Evolutionary conservation across 2,888 invertebrate species (phyloP).

Genomic region (Microctonus brassicae): DNA sequence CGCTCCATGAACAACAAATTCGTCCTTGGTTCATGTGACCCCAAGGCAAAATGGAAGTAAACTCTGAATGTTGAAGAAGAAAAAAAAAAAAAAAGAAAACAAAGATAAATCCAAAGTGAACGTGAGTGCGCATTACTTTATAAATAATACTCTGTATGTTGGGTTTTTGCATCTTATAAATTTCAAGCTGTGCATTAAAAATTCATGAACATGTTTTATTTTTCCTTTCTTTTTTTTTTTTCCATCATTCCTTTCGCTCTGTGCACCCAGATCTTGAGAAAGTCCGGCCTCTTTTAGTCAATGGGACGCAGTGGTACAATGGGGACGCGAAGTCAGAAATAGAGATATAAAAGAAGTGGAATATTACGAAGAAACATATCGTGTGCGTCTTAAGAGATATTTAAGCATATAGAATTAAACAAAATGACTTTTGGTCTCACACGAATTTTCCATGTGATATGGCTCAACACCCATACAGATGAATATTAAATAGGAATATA

Average conservation of each 20-base stretch:
- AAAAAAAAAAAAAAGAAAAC: neutral
- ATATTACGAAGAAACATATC: neutral
- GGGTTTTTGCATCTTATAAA: slow-evolving; percentile 5
- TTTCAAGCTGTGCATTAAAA: slow-evolving; percentile 34
- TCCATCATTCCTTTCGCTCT: slow-evolving; percentile 19
- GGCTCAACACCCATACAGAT: neutral
- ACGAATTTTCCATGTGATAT: neutral
- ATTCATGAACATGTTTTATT: slow-evolving; percentile 26
- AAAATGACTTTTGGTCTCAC: neutral
- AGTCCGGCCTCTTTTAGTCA: slow-evolving; percentile 18
- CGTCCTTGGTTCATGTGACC: slow-evolving; percentile 14
- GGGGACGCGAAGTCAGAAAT: slow-evolving; percentile 19
- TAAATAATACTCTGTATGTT: no score
- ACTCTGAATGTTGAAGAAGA: neutral
- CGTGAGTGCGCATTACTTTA: slow-evolving; percentile 17
- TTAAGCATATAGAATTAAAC: neutral
- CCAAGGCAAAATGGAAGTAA: slow-evolving; percentile 5
- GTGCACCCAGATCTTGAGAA: slow-evolving; percentile 3
- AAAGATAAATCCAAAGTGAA: neutral
- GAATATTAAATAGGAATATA: neutral
- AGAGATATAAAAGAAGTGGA: slow-evolving; percentile 12
- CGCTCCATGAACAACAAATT: slow-evolving; percentile 5
- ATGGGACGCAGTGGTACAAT: slow-evolving; percentile 21
- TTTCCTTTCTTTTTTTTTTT: slow-evolving; percentile 25
- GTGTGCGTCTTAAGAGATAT: slow-evolving; percentile 18